phyloP scores from a whole-genome alignment of 2,113 vertebrate genomes.

The Poeciliopsis turrubarensis region DNA sequence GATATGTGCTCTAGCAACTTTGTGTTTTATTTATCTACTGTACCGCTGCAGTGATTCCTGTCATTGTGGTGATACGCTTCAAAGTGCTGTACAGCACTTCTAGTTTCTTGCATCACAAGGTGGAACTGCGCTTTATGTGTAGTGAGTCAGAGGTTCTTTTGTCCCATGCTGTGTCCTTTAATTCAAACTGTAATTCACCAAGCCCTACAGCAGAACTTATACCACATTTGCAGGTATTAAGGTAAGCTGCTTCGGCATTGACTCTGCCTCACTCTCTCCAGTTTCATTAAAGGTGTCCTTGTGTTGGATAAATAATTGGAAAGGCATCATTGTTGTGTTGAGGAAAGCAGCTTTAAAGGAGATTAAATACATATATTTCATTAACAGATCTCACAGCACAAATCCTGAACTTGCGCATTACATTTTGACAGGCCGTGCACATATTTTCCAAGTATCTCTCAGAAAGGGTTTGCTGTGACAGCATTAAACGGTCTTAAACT shows the following conservation, averaged over 20 bases:
- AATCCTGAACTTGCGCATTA: background rate
- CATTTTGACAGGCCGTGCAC: background rate
- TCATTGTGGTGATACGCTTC: conserved; percentile 46
- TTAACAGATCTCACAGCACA: background rate
- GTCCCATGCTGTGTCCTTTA: conserved; percentile 56
- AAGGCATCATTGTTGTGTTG: conserved; percentile 14
- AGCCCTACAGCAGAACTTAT: conserved; percentile 24
- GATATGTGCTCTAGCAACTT: conserved; percentile 40
- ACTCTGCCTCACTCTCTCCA: conserved; percentile 5
- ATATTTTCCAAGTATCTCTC: background rate
- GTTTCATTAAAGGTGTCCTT: background rate
- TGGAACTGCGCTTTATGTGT: conserved; percentile 47
- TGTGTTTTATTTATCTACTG: conserved; percentile 45
- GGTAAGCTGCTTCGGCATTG: background rate
- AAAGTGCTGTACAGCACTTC: conserved; percentile 60
- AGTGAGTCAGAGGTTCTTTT: conserved; percentile 54
- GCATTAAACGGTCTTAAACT: conserved; percentile 11
- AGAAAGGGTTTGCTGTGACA: background rate
- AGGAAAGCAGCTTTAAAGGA: conserved; percentile 2
- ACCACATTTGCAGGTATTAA: conserved; percentile 5
- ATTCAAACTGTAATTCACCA: conserved; percentile 50
- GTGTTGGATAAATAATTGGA: conserved; percentile 7
- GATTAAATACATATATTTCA: background rate
- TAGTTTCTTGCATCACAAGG: conserved; percentile 50
- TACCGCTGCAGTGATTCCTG: conserved; percentile 51